A percentile compares a stretch with the other conserved stretches of the same genome.
These are phyloP conservation scores for Wiebesia pumilae DNA, from an alignment of 1,140 invertebrate genomes.

Conservation along the genomic window DNA sequence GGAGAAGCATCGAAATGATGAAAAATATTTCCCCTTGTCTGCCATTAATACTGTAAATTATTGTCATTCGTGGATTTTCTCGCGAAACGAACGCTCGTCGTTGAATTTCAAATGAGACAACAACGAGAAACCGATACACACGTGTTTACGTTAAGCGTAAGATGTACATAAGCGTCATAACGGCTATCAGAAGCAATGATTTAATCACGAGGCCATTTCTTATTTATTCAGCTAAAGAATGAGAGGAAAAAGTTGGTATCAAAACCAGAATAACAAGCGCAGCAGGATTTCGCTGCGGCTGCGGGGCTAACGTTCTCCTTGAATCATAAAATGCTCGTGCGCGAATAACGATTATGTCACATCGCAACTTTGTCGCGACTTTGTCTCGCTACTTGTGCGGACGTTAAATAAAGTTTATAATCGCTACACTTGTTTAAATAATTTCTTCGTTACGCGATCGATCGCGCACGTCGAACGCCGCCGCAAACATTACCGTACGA, in stretches of 20 bases:
- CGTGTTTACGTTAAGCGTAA: background rate
- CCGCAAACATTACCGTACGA: background rate
- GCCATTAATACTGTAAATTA: too few species aligned
- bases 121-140: background rate
- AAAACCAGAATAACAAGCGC: slow-evolving; percentile 44
- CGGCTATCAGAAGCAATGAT: slow-evolving; percentile 27
- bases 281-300: background rate
- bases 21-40: too few species aligned
- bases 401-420: slow-evolving; percentile 14
- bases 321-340: slow-evolving; percentile 30
- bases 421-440: slow-evolving; percentile 27
- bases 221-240: slow-evolving; percentile 14
- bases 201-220: slow-evolving; percentile 19
- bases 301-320: slow-evolving; percentile 31
- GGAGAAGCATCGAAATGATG: too few species aligned
- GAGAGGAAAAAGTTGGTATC: background rate
- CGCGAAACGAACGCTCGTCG: too few species aligned
- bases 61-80: too few species aligned
- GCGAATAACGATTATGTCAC: slow-evolving; percentile 44
- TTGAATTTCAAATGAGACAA: background rate
- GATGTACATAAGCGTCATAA: background rate
- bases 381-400: background rate
- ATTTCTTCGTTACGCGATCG: background rate
- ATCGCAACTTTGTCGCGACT: slow-evolving; percentile 35
- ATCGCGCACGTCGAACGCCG: background rate